Evolutionary conservation across 2,888 invertebrate species (phyloP).

Genomic region (Eristalinus aeneus): DNA sequence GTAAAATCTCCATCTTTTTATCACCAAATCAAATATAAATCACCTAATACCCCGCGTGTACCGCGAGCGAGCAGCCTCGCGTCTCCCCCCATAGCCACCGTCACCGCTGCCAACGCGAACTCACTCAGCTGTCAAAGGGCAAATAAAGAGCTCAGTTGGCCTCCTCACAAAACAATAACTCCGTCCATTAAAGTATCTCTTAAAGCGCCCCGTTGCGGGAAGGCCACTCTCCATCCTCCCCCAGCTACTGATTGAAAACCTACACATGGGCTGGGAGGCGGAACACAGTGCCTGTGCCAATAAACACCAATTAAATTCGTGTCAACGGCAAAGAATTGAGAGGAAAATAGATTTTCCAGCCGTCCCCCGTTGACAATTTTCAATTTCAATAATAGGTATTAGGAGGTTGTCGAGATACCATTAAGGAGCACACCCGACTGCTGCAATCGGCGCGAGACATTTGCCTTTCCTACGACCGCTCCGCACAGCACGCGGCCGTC

Average conservation of each 20-base stretch:
- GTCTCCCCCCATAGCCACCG: no score
- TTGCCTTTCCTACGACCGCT: neutral
- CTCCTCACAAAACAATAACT: constrained; percentile 50
- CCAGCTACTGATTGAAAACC: neutral
- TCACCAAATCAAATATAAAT: constrained; percentile 55
- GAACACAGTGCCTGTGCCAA: constrained; percentile 33
- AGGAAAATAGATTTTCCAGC: constrained; percentile 22
- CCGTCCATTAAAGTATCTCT: constrained; percentile 36
- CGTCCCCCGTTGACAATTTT: constrained; percentile 51
- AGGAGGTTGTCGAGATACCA: constrained; percentile 52
- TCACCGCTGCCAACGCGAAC: neutral
- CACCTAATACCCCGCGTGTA: constrained; percentile 23
- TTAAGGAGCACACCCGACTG: constrained; percentile 32
- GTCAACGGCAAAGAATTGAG: constrained; percentile 44
- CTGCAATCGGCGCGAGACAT: constrained; percentile 2
- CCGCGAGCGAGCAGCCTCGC: neutral
- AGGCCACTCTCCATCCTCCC: neutral
- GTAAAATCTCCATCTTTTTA: constrained; percentile 30
- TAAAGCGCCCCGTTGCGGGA: constrained; percentile 10
- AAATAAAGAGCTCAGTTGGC: constrained; percentile 30
- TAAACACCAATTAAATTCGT: constrained; percentile 67
- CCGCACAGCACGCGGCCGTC: neutral
- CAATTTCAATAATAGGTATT: constrained; percentile 54
- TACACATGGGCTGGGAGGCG: neutral
- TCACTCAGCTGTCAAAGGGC: neutral